phyloP scores from a whole-genome alignment of 2,888 invertebrate genomes.

The Cephus pygmeus region DNA sequence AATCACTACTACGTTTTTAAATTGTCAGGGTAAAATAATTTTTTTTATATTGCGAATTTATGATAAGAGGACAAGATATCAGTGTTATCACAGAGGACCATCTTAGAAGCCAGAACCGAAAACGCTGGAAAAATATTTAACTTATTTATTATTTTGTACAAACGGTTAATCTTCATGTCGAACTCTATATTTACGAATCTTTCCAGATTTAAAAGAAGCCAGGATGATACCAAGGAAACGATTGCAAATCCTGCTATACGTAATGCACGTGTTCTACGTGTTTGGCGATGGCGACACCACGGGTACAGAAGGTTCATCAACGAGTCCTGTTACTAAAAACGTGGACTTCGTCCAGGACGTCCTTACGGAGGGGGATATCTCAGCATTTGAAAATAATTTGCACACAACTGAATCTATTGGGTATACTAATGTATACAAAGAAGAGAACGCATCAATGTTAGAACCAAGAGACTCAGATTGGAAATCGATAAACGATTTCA shows the following conservation, averaged over 20 bases:
- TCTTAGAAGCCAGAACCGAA: not conserved
- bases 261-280: conserved; percentile 32
- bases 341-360: not conserved
- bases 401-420: not conserved
- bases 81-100: not conserved
- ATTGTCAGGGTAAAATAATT: not conserved
- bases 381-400: not conserved
- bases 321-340: not conserved
- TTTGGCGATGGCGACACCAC: conserved; percentile 29
- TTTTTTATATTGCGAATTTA: not conserved
- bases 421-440: not conserved
- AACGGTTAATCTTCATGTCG: not conserved
- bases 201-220: not conserved
- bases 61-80: not conserved
- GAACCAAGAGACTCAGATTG: not conserved
- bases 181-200: not conserved
- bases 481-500: not conserved
- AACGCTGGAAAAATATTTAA: not conserved
- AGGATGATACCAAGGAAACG: conserved; percentile 42
- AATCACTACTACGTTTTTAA: not conserved
- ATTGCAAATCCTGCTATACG: conserved; percentile 35
- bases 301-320: conserved; percentile 7
- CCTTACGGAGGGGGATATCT: not conserved
- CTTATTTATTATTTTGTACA: not conserved
- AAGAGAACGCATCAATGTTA: not conserved